Evolutionary conservation across 64 coral and sea anemone species (phyloP), one percentile per base, ranked within the genome.

Genomic region (Montipora cactus): DNA sequence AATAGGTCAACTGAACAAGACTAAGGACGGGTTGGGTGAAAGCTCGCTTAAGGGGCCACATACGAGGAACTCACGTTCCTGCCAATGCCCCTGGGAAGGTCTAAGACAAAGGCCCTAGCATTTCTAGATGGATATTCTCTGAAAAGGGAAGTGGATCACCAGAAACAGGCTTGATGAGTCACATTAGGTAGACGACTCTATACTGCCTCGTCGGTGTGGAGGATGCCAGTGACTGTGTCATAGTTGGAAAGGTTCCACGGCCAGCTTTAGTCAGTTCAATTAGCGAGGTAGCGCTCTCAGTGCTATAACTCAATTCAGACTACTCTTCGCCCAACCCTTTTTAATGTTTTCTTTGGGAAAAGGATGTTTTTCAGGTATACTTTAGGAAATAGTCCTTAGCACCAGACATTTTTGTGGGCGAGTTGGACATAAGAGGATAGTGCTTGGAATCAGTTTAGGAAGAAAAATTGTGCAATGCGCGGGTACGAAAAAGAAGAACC

Each of bases 21-120:
- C 0, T 1, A 6, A 52, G 13, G 57, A 1, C 25, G 82, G 90
- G 94, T 95, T 95, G 94, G 94, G 89, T 76, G 91, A 75, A 96
- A 96, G 95, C 91, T 96, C 91, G 91, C 95, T 96, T 72, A 87
- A 87, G 95, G 95, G 91, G 95, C 89, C 83, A 96, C 95, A 85
- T 80, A 75, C 95, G 95, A 88, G 91, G 95, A 91, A 76, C 25
- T 16, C 53, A 12, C 75, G 25, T 83, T 91, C 86, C 91, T 94
- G 91, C 95, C 44, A 14, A 51, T 78, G 84, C 95, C 95, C 95
- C 91, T 96, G 95, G 95, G 95, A 96, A 96, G 95, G 95, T 96
- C 95, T 96, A 91, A 96, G 95, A 96, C 76, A 96, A 76, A 96
- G 95, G 95, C 87, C 67, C 14, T 2, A 16, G 44, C 4, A 8